Percentiles rank a stretch among this genome's conserved stretches.
Evolutionary conservation across 2,797 vertebrate species (phyloP).

Genomic region (Rhinogobio ventralis): DNA sequence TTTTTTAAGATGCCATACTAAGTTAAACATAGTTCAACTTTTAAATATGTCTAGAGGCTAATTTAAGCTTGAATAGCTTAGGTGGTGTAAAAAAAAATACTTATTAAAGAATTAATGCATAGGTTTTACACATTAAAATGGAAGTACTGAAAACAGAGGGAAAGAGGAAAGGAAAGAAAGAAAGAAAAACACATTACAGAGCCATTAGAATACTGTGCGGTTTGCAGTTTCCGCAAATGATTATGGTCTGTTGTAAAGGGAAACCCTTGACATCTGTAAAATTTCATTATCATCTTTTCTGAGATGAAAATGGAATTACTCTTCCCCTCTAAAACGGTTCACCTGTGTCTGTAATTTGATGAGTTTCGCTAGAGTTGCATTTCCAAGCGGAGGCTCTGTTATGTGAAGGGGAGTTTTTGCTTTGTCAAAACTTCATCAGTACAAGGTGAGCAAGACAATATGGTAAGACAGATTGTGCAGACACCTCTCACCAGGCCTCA

Average conservation of each 20-base stretch:
- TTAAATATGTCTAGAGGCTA: background rate
- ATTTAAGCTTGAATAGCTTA: background rate
- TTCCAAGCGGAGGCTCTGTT: conserved; percentile 55
- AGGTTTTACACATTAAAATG: background rate
- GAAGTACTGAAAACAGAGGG: background rate
- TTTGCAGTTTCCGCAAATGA: conserved; percentile 75
- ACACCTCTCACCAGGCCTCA: conserved; percentile 74
- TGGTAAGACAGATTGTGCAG: conserved; percentile 67
- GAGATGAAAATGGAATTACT: conserved; percentile 67
- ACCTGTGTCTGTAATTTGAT: conserved; percentile 64
- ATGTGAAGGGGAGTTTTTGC: conserved; percentile 60
- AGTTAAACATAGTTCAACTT: background rate
- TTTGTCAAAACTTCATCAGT: conserved; percentile 67
- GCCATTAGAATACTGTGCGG: conserved; percentile 68
- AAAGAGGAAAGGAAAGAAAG: background rate
- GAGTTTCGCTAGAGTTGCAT: conserved; percentile 63
- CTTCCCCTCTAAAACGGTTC: conserved; percentile 53
- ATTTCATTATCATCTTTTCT: conserved; percentile 74
- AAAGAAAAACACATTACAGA: conserved; percentile 62
- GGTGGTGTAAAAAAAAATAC: background rate
- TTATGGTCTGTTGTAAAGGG: conserved; percentile 71
- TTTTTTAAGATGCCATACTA: background rate
- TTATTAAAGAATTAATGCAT: background rate
- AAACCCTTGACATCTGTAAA: conserved; percentile 69
- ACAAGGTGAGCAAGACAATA: conserved; percentile 74